These are phyloP conservation scores for Drosophila mimetica DNA, from an alignment of 2,888 invertebrate species.

Conservation along the genomic window DNA sequence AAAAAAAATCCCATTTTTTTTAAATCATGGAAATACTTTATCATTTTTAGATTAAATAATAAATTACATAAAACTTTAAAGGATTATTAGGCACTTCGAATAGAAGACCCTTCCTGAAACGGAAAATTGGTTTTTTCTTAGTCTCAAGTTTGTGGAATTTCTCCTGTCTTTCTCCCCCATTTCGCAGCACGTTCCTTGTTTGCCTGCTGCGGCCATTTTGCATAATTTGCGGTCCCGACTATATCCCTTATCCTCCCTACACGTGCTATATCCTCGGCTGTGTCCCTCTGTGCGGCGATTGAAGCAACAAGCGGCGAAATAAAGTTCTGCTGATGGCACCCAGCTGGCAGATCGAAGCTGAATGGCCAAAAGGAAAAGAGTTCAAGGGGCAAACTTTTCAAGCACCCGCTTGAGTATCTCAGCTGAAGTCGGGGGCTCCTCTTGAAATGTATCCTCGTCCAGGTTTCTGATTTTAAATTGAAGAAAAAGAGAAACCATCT, in stretches of 20 bases:
- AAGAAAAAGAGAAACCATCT: not conserved
- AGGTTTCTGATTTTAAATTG: slow-evolving; percentile 3
- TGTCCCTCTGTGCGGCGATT: slow-evolving; percentile 4
- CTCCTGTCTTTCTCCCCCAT: not conserved
- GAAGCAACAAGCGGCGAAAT: slow-evolving; percentile 35
- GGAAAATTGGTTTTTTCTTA: not conserved
- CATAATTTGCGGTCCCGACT: slow-evolving; percentile 29
- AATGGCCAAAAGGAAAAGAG: slow-evolving; percentile 3
- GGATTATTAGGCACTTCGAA: too few species aligned
- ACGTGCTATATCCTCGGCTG: slow-evolving; percentile 11
- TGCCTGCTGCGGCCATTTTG: slow-evolving; percentile 34
- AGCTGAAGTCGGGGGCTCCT: not conserved
- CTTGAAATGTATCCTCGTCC: not conserved
- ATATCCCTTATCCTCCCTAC: slow-evolving; percentile 6
- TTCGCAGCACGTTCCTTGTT: slow-evolving; percentile 9
- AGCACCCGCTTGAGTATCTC: slow-evolving; percentile 26
- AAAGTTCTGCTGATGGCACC: slow-evolving; percentile 29
- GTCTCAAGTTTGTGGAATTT: not conserved
- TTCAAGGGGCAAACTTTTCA: slow-evolving; percentile 26
- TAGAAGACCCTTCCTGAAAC: not conserved
- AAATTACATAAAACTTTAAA: too few species aligned
- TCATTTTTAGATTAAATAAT: too few species aligned
- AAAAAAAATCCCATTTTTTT: too few species aligned
- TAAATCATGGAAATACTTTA: too few species aligned
- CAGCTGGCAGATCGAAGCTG: slow-evolving; percentile 22